Evolutionary conservation across 2,888 invertebrate genomes (phyloP).

Genomic region (Torymus auratus): DNA sequence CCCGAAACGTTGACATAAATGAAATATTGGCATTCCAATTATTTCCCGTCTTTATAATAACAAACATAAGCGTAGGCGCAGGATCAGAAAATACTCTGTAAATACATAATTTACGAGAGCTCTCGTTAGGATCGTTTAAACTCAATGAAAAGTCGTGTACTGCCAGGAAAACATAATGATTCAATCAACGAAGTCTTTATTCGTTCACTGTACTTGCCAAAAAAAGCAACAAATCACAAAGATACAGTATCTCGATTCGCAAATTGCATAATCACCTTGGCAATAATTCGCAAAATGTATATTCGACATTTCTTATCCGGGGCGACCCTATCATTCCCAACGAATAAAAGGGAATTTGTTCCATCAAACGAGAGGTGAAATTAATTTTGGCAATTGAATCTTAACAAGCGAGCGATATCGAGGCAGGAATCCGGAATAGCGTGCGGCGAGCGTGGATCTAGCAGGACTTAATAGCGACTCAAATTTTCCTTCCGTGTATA

Average conservation of each 20-base stretch:
- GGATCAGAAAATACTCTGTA: no score
- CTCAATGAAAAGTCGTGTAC: no score
- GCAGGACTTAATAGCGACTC: constrained; percentile 20
- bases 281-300: not conserved
- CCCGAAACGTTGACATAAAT: no score
- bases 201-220: no score
- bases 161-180: no score
- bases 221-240: no score
- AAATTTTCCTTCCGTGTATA: constrained; percentile 38
- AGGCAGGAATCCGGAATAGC: constrained; percentile 10
- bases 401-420: constrained; percentile 21
- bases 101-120: no score
- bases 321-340: not conserved
- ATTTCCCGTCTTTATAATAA: no score
- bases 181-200: no score
- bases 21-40: no score
- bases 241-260: not conserved
- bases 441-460: not conserved
- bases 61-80: no score
- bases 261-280: not conserved
- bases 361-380: constrained; percentile 27
- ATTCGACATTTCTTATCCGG: not conserved
- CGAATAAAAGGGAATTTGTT: constrained; percentile 25
- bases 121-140: no score
- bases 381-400: constrained; percentile 37